These are phyloP conservation scores for Bursaphelenchus mucronatus DNA, from an alignment of 1,140 invertebrate species.

Conservation along the genomic window DNA sequence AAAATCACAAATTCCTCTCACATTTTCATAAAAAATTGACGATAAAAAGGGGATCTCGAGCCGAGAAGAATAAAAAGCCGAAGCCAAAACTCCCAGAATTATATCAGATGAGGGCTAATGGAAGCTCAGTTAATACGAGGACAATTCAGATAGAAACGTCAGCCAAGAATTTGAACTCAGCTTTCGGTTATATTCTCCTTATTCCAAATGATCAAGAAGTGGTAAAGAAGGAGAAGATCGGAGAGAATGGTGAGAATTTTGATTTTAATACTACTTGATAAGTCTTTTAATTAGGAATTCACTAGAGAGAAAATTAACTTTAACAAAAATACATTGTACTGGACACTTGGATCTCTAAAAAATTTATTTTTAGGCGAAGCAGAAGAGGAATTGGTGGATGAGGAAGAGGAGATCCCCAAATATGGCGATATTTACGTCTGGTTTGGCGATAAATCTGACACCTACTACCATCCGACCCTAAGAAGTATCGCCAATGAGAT, in stretches of 20 bases:
- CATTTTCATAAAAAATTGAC: conserved; percentile 94
- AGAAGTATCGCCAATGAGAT: conserved; percentile 65
- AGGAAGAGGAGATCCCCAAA: conserved; percentile 71
- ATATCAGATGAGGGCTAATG: conserved; percentile 90
- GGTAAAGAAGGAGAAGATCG: conserved; percentile 65
- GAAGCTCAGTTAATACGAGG: conserved; percentile 84
- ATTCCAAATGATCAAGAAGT: conserved; percentile 36
- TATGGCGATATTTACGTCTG: conserved; percentile 94
- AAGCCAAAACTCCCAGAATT: conserved; percentile 74
- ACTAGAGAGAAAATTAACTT: no score
- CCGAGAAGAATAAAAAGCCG: conserved; percentile 45
- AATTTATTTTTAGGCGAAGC: no score
- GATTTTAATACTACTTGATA: conserved; percentile 83
- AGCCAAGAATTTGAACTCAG: conserved; percentile 62
- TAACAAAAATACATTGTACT: no score
- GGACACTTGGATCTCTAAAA: no score
- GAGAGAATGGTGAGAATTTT: conserved; percentile 82
- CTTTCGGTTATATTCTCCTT: conserved; percentile 62
- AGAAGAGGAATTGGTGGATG: conserved; percentile 11
- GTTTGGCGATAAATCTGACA: conserved; percentile 82
- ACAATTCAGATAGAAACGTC: conserved; percentile 72
- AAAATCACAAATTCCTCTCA: conserved; percentile 95
- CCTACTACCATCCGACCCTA: conserved; percentile 79
- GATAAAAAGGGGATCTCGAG: conserved; percentile 73
- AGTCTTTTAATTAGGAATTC: no score